Evolutionary conservation across 1,140 invertebrate species (phyloP).

Genomic region (Drosophila orosa): DNA sequence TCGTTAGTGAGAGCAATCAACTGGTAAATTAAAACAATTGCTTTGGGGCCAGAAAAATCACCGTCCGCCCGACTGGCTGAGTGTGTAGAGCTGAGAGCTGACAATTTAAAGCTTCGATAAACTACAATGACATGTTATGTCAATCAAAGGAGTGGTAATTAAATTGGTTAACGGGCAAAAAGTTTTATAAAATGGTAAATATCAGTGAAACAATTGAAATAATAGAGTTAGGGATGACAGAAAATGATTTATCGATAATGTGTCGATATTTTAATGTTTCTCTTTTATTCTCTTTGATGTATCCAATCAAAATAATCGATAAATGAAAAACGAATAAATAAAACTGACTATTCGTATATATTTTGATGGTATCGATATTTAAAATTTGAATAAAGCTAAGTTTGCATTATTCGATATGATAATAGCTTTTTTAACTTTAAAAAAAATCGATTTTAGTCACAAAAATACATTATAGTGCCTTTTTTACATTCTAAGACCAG

Average conservation of each 20-base stretch:
- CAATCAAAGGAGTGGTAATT: conserved; percentile 27
- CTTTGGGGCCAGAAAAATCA: conserved; percentile 15
- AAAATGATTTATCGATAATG: background rate
- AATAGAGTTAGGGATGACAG: background rate
- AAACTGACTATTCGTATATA: too few species aligned
- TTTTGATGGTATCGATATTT: too few species aligned
- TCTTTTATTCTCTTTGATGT: background rate
- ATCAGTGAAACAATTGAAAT: background rate
- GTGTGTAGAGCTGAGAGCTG: conserved; percentile 12
- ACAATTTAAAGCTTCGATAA: conserved; percentile 28
- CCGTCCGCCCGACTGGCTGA: conserved; percentile 1
- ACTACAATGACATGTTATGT: conserved; percentile 25
- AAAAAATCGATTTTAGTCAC: too few species aligned
- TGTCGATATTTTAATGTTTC: background rate
- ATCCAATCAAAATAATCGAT: background rate
- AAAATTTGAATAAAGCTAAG: background rate
- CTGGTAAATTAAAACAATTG: conserved; percentile 79
- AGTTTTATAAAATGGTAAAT: background rate
- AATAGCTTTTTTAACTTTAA: background rate
- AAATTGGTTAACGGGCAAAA: conserved; percentile 7
- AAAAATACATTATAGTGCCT: background rate
- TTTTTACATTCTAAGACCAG: background rate
- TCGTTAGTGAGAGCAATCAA: conserved; percentile 68
- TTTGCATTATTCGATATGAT: background rate
- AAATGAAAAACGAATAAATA: background rate